Base-by-base conservation (phyloP, 1,140 invertebrate species). In the Macrobrachium nipponense region DNA sequence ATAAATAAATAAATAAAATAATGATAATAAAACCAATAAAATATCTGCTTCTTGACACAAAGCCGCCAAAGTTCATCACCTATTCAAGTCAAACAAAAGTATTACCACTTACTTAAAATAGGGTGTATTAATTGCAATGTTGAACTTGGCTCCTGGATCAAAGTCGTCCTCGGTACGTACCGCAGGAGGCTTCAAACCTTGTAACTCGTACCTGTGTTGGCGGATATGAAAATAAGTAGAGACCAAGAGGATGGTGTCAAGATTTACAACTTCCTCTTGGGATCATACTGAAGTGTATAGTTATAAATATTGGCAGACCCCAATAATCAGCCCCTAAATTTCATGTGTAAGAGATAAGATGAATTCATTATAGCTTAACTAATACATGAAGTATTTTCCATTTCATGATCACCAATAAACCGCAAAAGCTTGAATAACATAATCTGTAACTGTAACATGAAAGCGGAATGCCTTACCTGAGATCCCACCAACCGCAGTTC, bases 111-210 rank as follows among this genome's bases (percentile, higher is more conserved):
- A 88, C 87, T 79, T 87, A 17, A 82, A 75, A 89, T 97, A 97
- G 1, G 96, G 96, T 87, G 97, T 95, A 92, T 97, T 97, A 58
- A 96, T 96, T 7, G 96, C 95, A 76, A 98, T 93, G 90, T 98
- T 96, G 90, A 96, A 98, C 90, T 98, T 98, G 43, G 96, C 94
- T 10, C 96, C 97, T 77, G 96, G 94, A 91, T 98, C 97, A 89
- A 98, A 98, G 91, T 98, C 96, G 59, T 94, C 93, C 90, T 98
- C 96, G 0, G 95, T 96, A 68, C 97, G 93, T 0, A 95, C 91
- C 2, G 97, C 94, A 11, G 96, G 96, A 0, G 97, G 96, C 89
- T 96, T 96, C 36, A 96, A 93, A 2, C 96, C 96, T 44, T 95
- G 94, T 88, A 87, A 36, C 23, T 80, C 61, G 15, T 61, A 66